Evolutionary conservation across 2,797 vertebrate genomes (phyloP).

Genomic region (Streptopelia turtur): DNA sequence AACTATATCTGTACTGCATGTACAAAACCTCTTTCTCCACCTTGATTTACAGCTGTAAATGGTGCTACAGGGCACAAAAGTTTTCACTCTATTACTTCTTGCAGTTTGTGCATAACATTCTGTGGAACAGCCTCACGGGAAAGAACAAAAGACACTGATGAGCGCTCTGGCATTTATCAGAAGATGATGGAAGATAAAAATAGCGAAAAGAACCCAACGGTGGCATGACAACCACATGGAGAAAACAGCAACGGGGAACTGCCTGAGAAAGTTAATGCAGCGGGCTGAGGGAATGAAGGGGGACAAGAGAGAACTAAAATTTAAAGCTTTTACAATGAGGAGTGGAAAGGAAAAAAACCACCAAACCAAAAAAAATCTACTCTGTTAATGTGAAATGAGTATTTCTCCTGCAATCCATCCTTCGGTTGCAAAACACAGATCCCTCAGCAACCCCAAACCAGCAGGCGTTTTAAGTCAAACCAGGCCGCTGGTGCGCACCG

Average conservation of each 20-base stretch:
- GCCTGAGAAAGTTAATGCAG: background rate
- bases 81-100: background rate
- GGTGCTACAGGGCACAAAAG: background rate
- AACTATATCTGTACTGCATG: accelerated
- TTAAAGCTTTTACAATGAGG: background rate
- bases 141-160: background rate
- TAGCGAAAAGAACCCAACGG: accelerated
- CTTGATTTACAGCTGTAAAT: background rate
- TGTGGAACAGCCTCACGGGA: background rate
- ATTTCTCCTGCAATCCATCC: background rate
- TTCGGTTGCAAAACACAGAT: accelerated
- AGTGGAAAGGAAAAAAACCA: background rate
- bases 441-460: accelerated
- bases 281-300: background rate
- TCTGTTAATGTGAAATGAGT: accelerated
- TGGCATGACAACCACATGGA: background rate
- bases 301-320: background rate
- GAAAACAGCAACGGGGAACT: background rate
- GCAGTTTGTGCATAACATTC: background rate
- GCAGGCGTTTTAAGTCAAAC: accelerated
- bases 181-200: background rate
- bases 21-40: background rate
- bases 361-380: background rate
- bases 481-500: accelerated
- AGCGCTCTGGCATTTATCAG: background rate